These are phyloP conservation scores for Aphis craccivora DNA, from an alignment of 1,140 invertebrate species.

Conservation along the genomic window DNA sequence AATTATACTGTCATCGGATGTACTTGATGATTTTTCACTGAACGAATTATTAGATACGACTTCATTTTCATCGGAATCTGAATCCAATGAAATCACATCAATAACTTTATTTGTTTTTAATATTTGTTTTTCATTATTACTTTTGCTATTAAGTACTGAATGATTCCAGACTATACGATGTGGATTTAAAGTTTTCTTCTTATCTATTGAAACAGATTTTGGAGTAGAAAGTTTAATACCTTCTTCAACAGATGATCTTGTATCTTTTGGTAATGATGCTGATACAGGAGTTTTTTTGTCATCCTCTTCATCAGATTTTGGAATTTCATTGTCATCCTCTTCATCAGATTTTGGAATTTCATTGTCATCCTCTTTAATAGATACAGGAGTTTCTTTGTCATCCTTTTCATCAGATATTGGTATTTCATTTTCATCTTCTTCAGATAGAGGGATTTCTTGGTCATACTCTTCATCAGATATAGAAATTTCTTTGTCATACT, in stretches of 20 bases:
- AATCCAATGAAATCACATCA: background rate
- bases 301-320: slow-evolving; percentile 8
- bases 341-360: too few relatives aligned
- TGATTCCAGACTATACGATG: background rate
- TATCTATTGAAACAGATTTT: background rate
- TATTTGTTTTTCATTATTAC: background rate
- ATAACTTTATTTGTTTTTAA: background rate
- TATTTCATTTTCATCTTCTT: too few relatives aligned
- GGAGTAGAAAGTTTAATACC: background rate
- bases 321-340: too few relatives aligned
- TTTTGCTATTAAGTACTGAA: background rate
- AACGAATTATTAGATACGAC: background rate
- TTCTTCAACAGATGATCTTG: background rate
- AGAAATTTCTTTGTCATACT: background rate
- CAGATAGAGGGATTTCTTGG: too few relatives aligned
- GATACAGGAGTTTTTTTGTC: background rate
- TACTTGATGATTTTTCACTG: background rate
- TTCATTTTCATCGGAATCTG: background rate
- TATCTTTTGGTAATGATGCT: background rate
- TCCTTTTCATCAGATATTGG: too few relatives aligned
- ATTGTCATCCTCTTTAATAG: too few relatives aligned
- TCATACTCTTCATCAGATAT: too few relatives aligned
- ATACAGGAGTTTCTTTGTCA: too few relatives aligned
- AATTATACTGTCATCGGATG: background rate
- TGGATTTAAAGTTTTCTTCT: background rate